Conservation (phyloP, 2,888 invertebrate species). For the Mesoligia furuncula region DNA sequence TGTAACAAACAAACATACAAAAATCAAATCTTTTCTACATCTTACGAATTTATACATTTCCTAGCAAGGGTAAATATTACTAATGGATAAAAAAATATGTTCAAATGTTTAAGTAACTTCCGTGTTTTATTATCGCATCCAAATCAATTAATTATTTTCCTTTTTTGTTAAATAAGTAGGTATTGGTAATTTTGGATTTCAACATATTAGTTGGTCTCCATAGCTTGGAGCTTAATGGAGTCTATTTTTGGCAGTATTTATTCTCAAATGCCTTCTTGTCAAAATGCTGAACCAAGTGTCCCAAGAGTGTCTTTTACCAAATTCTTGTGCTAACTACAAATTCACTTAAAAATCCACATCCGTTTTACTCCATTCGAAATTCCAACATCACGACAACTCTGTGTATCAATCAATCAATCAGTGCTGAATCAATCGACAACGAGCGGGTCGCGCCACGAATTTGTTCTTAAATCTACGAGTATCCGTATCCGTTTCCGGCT, state of each 20-base stretch:
- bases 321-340: background rate
- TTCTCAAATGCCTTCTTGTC: background rate
- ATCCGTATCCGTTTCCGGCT: constrained; percentile 69
- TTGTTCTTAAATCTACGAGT: constrained; percentile 70
- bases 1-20: too few relatives aligned
- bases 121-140: too few relatives aligned
- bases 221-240: background rate
- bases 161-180: too few relatives aligned
- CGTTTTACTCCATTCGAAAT: constrained; percentile 14
- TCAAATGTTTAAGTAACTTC: too few relatives aligned
- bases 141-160: too few relatives aligned
- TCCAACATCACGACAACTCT: constrained; percentile 26
- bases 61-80: too few relatives aligned
- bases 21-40: too few relatives aligned
- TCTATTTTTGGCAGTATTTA: background rate
- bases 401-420: constrained; percentile 67
- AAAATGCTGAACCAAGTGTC: background rate
- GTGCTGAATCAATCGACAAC: constrained; percentile 62
- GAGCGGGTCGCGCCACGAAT: constrained; percentile 68
- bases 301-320: background rate
- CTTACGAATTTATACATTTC: too few relatives aligned
- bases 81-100: too few relatives aligned
- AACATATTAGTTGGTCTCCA: too few relatives aligned
- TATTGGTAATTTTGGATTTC: too few relatives aligned
- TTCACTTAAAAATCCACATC: constrained; percentile 23